phyloP scores from a whole-genome alignment of 1,140 invertebrate species.

The Solenopsis fugax region DNA sequence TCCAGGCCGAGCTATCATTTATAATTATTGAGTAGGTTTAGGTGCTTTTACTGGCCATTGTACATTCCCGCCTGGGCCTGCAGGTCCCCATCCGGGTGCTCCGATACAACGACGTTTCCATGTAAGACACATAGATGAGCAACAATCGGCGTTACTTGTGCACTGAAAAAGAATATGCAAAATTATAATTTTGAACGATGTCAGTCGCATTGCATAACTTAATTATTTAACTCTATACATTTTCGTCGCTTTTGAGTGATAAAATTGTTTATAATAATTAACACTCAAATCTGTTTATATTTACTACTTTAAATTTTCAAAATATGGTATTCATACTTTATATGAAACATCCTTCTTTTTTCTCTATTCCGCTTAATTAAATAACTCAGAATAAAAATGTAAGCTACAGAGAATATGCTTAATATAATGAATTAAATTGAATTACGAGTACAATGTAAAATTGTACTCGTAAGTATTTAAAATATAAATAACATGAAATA shows the following conservation, averaged over 20 bases:
- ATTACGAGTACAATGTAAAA: too few relatives aligned
- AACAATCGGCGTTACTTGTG: conserved; percentile 48
- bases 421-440: background rate
- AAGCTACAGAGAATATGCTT: background rate
- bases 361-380: background rate
- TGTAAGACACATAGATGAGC: conserved; percentile 58
- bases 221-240: background rate
- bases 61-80: background rate
- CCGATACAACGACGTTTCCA: conserved; percentile 60
- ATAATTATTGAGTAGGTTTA: background rate
- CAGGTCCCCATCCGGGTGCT: background rate
- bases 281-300: background rate
- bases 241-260: background rate
- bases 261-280: background rate
- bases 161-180: conserved; percentile 62
- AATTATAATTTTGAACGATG: background rate
- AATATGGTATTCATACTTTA: background rate
- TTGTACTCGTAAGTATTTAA: background rate
- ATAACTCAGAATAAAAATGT: background rate
- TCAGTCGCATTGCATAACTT: background rate
- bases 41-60: background rate
- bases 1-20: background rate
- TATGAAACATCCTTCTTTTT: background rate
- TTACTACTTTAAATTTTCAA: background rate
- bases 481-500: background rate